Evolutionary conservation across 2,113 vertebrate genomes (phyloP).

Genomic region (Mustelus asterias): DNA sequence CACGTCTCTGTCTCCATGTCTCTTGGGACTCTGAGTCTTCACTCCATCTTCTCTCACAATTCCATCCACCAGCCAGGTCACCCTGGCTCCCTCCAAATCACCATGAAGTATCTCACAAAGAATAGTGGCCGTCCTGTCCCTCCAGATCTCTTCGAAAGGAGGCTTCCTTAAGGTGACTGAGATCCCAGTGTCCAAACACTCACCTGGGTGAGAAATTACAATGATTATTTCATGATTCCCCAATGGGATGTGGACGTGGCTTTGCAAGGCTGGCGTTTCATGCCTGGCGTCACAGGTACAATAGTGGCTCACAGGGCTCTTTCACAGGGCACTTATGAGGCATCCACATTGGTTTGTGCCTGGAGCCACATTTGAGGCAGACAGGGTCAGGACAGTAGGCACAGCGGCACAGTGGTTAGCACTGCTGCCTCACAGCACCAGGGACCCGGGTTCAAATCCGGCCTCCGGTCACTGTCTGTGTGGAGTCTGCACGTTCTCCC

Average conservation of each 20-base stretch:
- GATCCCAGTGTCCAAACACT: not conserved
- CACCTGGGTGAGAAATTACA: not conserved
- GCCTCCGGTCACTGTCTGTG: too few species aligned
- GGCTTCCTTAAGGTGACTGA: constrained; percentile 19
- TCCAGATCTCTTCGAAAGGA: constrained; percentile 14
- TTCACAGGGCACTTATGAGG: too few species aligned
- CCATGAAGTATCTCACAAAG: not conserved
- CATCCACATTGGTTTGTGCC: too few species aligned
- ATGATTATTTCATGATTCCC: not conserved
- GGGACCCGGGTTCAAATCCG: too few species aligned
- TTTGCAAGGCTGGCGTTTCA: not conserved
- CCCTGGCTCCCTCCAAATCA: constrained; percentile 9
- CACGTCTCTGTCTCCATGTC: not conserved
- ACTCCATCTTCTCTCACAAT: constrained; percentile 2
- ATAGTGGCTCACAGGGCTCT: not conserved
- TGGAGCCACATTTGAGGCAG: not conserved
- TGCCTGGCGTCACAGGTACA: not conserved
- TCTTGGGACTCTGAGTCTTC: not conserved
- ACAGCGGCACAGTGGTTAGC: too few species aligned
- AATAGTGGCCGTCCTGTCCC: not conserved
- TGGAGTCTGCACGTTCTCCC: too few species aligned
- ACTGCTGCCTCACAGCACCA: too few species aligned
- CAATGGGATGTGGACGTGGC: not conserved
- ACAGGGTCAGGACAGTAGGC: not conserved
- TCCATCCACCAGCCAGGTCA: constrained; percentile 7